A percentile compares a stretch with the other conserved stretches of the same genome.
Conservation (phyloP, 2,797 vertebrate genomes). For the Fundulus diaphanus region DNA sequence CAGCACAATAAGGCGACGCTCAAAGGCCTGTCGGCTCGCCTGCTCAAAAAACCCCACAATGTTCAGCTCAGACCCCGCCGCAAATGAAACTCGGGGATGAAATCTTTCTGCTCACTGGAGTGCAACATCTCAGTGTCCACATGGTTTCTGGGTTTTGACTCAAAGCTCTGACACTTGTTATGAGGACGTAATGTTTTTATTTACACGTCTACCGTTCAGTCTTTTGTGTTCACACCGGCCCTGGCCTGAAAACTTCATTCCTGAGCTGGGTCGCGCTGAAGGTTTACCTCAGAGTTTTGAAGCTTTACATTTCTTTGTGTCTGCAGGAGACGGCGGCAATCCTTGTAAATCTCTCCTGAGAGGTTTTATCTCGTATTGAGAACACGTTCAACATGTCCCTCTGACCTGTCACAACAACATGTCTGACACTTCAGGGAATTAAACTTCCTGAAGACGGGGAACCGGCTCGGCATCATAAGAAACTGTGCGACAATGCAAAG, state of each 20-base stretch:
- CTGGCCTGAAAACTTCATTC: not conserved
- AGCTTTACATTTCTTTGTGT: not conserved
- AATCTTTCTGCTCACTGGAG: constrained; percentile 34
- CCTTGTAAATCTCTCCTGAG: not conserved
- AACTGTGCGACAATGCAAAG: not conserved
- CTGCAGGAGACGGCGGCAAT: not conserved
- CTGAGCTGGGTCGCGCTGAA: not conserved
- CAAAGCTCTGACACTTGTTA: not conserved
- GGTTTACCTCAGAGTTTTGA: not conserved
- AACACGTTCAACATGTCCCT: not conserved
- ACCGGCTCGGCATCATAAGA: not conserved
- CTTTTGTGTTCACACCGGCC: not conserved
- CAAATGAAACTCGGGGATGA: constrained; percentile 42
- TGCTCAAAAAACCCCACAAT: constrained; percentile 34
- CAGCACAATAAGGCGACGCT: constrained; percentile 22
- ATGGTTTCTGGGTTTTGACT: constrained; percentile 14
- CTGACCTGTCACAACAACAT: not conserved
- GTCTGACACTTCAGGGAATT: not conserved
- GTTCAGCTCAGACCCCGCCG: constrained; percentile 12
- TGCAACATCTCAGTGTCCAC: constrained; percentile 36
- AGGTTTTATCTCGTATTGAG: not conserved
- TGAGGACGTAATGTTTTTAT: not conserved
- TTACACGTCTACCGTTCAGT: not conserved
- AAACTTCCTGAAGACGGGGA: not conserved
- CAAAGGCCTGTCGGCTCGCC: constrained; percentile 30